Base-by-base conservation (phyloP, 2,113 vertebrate species). In the Labeo rohita region DNA sequence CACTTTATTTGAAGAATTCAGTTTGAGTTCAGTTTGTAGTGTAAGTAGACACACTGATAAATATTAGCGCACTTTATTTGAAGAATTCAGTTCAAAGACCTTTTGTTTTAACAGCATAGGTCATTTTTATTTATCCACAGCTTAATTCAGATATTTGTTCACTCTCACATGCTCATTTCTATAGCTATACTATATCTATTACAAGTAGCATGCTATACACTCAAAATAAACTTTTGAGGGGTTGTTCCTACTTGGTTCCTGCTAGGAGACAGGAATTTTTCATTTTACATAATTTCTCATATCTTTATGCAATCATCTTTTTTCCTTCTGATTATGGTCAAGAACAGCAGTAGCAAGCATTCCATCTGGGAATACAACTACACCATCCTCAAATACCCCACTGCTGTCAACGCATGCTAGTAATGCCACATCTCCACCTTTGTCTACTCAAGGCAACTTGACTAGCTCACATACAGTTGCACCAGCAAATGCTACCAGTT, bases 61-160 rank as follows among this genome's bases (percentile, higher is more conserved):
- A 73, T 45, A 73, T 45, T 73, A 47, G 39, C 39, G 18, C 15
- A 18, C 66, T 45, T 73, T 47, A 47, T 73, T 73, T 73, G 18
- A 73, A 34, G 23, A 66, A 28, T 66, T 66, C 10, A 28, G 3
- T 39, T 39, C 36, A 18, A 70, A 21, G 18, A 45, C 8, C 39
- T 45, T 73, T 43, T 18, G 70, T 45, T 18, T 47, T 45, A 36
- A 47, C 8, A 45, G n/a, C 10, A 45, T 45, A 39, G 66, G 66
- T 39, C 66, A 70, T 18, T 39, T 8, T 70, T 39, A 70, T 70
- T 70, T 68, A 73, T n/a, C 39, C n/a, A 73, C 15, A 45, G 68
- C 68, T 72, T 72, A 72, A 72, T 72, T 72, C 68, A 72, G 39
- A 72, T 45, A 72, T 45, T 45, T 73, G 18, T 16, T 54, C 52